Evolutionary conservation across 2,797 vertebrate species (phyloP).

Genomic region (Varecia variegata): DNA sequence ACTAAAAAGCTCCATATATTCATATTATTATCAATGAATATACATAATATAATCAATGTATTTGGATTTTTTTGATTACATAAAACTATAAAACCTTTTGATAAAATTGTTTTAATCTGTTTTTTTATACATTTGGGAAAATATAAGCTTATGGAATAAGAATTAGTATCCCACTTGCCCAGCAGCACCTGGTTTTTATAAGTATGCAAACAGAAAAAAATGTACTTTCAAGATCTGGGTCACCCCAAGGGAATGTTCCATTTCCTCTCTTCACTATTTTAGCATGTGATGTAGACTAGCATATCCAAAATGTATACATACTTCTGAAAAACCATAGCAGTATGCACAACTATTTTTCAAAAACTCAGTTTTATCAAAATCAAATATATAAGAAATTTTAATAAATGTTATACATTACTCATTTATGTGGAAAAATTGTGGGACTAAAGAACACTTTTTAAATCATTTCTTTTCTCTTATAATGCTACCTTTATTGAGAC

Average conservation of each 20-base stretch:
- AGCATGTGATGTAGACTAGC: neutral
- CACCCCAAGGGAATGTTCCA: slow-evolving; percentile 33
- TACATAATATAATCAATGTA: neutral
- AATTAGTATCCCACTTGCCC: neutral
- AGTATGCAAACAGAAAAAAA: neutral
- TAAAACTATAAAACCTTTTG: neutral
- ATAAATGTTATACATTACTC: slow-evolving; percentile 24
- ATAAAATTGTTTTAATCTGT: slow-evolving; percentile 43
- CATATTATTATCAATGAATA: neutral
- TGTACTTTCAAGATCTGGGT: slow-evolving; percentile 51
- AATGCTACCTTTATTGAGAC: neutral
- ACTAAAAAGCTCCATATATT: neutral
- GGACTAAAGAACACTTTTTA: neutral
- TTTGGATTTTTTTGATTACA: neutral
- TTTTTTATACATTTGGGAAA: slow-evolving; percentile 27
- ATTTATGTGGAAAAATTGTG: neutral
- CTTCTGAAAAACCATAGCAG: slow-evolving; percentile 45
- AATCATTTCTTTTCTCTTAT: neutral
- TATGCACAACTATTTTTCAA: slow-evolving; percentile 54
- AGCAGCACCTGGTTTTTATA: slow-evolving; percentile 56
- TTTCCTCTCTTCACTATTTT: slow-evolving; percentile 26
- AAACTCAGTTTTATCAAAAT: slow-evolving; percentile 63
- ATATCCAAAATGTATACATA: neutral
- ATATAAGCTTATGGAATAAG: slow-evolving; percentile 7
- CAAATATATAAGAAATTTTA: slow-evolving; percentile 39